Base-by-base conservation (phyloP, 2,113 vertebrate genomes). In the Macrotus californicus region DNA sequence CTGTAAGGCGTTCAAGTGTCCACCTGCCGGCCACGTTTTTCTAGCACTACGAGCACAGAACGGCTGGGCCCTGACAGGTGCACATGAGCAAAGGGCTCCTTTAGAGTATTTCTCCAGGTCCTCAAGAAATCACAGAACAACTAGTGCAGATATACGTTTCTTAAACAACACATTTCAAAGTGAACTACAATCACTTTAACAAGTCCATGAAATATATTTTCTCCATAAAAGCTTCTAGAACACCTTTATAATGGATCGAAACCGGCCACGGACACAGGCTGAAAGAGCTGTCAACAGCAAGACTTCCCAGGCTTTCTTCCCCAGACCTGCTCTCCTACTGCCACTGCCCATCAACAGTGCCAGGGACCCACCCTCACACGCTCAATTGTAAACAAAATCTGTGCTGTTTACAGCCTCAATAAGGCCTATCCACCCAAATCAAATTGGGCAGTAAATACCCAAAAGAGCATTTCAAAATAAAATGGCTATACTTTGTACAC, bases 31-130 rank as follows among this genome's bases (percentile, higher is more conserved):
- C 8, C 31, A 43, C 0, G 7, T 73, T 41, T 72, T 79, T 73
- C 43, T 34, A 4, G 52, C 54, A 54, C 26, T 5, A n/a, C 31
- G 41, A 67, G 46, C 13, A 13, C 26, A 26, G 41, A n/a, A 61
- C 3, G 15, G 54, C 8, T 15, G 14, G 34, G 80, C 9, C 16
- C 19, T 0, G 4, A n/a, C 0, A 5, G 43, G 52, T 36, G 3
- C 50, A n/a, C 31, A 24, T 2, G 21, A 6, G 31, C 22, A 34
- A 22, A 43, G 43, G 26, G 14, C 6, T 50, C 26, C 64, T 79
- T 8, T 1, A 12, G 50, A 18, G 19, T 2, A 14, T 29, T 41
- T 59, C 67, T 39, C 14, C 11, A 6, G 54, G 22, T 67, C 19
- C 41, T 79, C 11, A 50, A 9, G 15, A 64, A 34, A 50, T 31